phyloP scores from a whole-genome alignment of 2,113 vertebrate species.

The Electrona antarctica region DNA sequence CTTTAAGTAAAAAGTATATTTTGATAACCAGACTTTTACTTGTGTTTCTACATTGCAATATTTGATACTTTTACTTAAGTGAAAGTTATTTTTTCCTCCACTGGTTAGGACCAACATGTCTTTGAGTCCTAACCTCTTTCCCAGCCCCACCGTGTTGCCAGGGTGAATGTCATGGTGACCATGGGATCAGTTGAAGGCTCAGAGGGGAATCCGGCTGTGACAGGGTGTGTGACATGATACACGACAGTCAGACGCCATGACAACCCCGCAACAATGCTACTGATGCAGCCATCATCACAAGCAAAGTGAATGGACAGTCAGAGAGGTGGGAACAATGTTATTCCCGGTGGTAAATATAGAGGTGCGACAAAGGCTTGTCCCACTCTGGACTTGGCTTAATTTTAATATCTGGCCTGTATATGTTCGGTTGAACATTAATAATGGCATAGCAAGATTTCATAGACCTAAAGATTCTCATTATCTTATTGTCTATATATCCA shows the following conservation, averaged over 20 bases:
- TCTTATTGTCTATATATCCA: not conserved
- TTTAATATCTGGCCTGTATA: slow-evolving; percentile 1
- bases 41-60: too few species aligned
- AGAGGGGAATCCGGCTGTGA: slow-evolving; percentile 46
- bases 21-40: too few species aligned
- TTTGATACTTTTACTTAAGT: too few species aligned
- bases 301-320: slow-evolving; percentile 43
- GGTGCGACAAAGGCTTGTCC: slow-evolving; percentile 1
- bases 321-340: slow-evolving; percentile 8
- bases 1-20: too few species aligned
- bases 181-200: slow-evolving; percentile 34
- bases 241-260: slow-evolving; percentile 62
- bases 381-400: not conserved
- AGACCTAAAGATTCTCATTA: not conserved
- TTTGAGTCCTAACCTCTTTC: not conserved
- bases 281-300: slow-evolving; percentile 50
- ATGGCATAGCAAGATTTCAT: not conserved
- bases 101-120: slow-evolving; percentile 16
- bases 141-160: slow-evolving; percentile 32
- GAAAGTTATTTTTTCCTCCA: too few species aligned
- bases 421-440: not conserved
- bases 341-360: slow-evolving; percentile 23
- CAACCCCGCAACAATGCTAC: slow-evolving; percentile 65
- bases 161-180: slow-evolving; percentile 43
- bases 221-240: slow-evolving; percentile 56